Conservation (phyloP, 2,888 invertebrate species). For the Drosophila atripex region DNA sequence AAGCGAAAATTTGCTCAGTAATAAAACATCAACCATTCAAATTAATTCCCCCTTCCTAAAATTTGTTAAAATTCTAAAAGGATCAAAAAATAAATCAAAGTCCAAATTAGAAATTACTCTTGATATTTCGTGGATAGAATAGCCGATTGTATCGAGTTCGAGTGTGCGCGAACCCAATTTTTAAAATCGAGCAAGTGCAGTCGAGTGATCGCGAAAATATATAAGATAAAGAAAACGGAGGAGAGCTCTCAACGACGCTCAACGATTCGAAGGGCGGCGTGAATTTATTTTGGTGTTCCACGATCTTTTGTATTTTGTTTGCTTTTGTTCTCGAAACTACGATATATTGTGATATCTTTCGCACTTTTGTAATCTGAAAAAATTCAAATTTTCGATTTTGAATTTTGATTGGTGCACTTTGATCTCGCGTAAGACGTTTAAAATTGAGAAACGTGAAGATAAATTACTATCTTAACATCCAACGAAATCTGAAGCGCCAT, state of each 20-base stretch:
- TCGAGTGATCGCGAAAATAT: slow-evolving; percentile 51
- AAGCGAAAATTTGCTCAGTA: slow-evolving; percentile 49
- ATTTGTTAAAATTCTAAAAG: slow-evolving; percentile 77
- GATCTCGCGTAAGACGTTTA: slow-evolving; percentile 17
- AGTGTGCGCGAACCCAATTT: slow-evolving; percentile 2
- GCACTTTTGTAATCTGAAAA: slow-evolving; percentile 42
- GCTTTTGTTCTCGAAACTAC: slow-evolving; percentile 44
- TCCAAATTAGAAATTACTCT: slow-evolving; percentile 70
- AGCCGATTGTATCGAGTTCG: slow-evolving; percentile 45
- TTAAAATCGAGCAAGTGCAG: slow-evolving; percentile 43
- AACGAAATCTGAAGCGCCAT: background rate
- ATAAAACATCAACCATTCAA: slow-evolving; percentile 70
- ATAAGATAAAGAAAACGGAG: slow-evolving; percentile 47
- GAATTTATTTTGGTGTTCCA: slow-evolving; percentile 61
- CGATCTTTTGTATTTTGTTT: slow-evolving; percentile 59
- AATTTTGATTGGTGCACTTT: slow-evolving; percentile 25
- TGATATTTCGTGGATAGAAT: slow-evolving; percentile 65
- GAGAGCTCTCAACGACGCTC: slow-evolving; percentile 53
- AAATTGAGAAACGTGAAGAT: slow-evolving; percentile 34
- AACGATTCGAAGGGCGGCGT: slow-evolving; percentile 58
- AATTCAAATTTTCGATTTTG: slow-evolving; percentile 34
- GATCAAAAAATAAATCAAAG: slow-evolving; percentile 72
- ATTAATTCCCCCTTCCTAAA: slow-evolving; percentile 66
- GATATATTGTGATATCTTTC: slow-evolving; percentile 39
- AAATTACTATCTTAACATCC: slow-evolving; percentile 13